Conservation (phyloP, 2,888 invertebrate species). For the Automeris io region DNA sequence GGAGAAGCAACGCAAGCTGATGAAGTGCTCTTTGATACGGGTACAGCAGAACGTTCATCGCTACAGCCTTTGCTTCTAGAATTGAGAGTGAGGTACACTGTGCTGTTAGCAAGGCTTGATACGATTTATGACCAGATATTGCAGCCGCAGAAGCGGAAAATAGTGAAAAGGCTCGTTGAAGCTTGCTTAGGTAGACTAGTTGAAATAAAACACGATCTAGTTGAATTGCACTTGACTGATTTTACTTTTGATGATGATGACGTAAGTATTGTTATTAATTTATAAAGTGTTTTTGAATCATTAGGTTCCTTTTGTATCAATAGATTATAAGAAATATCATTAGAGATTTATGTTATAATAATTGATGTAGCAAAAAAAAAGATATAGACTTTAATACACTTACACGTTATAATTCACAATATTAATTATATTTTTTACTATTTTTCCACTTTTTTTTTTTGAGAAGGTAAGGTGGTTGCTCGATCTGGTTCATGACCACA, state of each 20-base stretch:
- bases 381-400: too few species aligned
- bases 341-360: too few species aligned
- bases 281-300: neutral
- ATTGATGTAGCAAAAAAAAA: too few species aligned
- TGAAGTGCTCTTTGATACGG: constrained; percentile 78
- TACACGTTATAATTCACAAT: too few species aligned
- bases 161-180: constrained; percentile 86
- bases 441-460: too few species aligned
- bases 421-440: too few species aligned
- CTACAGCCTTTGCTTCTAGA: constrained; percentile 80
- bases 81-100: constrained; percentile 89
- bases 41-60: constrained; percentile 75
- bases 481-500: too few species aligned
- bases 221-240: constrained; percentile 90
- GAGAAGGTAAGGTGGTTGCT: too few species aligned
- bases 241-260: constrained; percentile 89
- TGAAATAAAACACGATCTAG: constrained; percentile 92
- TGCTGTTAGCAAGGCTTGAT: constrained; percentile 84
- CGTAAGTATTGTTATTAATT: constrained; percentile 26
- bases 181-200: constrained; percentile 88
- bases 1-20: constrained; percentile 79
- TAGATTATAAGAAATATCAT: too few species aligned
- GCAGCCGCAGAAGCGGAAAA: constrained; percentile 92
- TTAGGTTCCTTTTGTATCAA: too few species aligned
- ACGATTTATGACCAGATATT: constrained; percentile 92